Conservation (phyloP, 1,140 invertebrate species). For the Pseudomyrmex concolor region DNA sequence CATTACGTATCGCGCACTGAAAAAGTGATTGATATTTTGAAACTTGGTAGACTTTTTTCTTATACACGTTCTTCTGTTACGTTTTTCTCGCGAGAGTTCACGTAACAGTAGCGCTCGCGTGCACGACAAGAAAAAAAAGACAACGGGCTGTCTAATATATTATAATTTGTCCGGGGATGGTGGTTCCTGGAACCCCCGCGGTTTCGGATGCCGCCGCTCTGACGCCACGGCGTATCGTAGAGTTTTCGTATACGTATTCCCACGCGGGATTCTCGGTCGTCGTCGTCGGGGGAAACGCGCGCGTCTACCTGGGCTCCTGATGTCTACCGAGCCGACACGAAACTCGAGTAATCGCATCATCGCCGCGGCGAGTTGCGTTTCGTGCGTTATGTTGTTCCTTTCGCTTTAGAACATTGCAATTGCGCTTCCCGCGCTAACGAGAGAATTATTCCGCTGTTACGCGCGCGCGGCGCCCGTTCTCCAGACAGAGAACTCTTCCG, state of each 20-base stretch:
- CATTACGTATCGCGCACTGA: no score
- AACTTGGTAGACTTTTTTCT: background rate
- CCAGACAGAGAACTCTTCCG: conserved; percentile 24
- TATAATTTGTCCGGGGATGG: conserved; percentile 83
- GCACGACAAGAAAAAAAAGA: conserved; percentile 58
- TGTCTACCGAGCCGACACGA: background rate
- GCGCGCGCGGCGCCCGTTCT: conserved; percentile 19
- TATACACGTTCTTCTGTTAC: background rate
- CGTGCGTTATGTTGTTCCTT: conserved; percentile 15
- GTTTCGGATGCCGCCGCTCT: conserved; percentile 61
- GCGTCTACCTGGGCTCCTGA: conserved; percentile 7
- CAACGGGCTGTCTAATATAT: conserved; percentile 79
- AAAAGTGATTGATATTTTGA: background rate
- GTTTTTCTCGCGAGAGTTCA: conserved; percentile 17
- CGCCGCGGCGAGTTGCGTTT: conserved; percentile 1
- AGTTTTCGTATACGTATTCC: conserved; percentile 45
- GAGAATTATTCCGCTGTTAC: conserved; percentile 56
- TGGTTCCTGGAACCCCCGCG: conserved; percentile 73
- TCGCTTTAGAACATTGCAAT: conserved; percentile 30
- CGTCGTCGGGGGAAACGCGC: background rate
- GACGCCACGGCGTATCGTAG: conserved; percentile 3
- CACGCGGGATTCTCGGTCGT: conserved; percentile 20
- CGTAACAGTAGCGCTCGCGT: conserved; percentile 74
- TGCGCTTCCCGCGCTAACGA: conserved; percentile 39
- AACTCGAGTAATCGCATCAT: background rate